Base-by-base conservation (phyloP, 2,113 vertebrate genomes). In the Misgurnus mizolepis region DNA sequence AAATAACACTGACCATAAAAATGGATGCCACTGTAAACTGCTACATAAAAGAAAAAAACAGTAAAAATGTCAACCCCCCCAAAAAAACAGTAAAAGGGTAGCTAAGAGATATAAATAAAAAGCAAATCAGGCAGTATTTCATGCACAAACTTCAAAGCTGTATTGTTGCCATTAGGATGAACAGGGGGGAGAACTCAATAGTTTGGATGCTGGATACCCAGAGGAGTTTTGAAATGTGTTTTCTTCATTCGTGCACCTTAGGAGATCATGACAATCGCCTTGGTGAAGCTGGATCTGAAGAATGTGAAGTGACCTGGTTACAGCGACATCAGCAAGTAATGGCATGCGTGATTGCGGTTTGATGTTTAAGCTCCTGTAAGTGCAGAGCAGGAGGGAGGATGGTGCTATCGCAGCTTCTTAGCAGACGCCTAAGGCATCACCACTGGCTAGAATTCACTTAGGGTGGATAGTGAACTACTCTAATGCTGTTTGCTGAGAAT, bases 301-400 rank as follows among this genome's bases (percentile, higher is more conserved):
- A 39, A 58, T 81, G 61, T 80, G 61, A 85, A 80, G 74, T 73
- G 72, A 80, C 82, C 86, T 72, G 61, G 40, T 82, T 82, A 71
- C 58, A 34, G 73, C 40, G 50, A 75, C 78, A 66, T 77, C 77
- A 67, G 70, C 65, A 27, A 74, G 73, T 75, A 65, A 61, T 61
- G 50, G 39, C 78, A 62, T 78, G 68, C 53, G 71, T 58, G 72
- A 62, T 67, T 45, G 64, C 2, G 27, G 82, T 74, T 79, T 83
- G 78, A 83, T 73, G 82, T 82, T 65, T 71, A 18, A 84, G 62
- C 67, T 70, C 64, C 47, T 81, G 79, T 45, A 58, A 66, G 40
- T 18, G 7, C 10, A 14, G 66, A 39, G 15, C 53, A 14, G 60
- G 50, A 61, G 80, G 50, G 41, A 18, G 73, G 41, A 49, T 41